Base-by-base conservation (phyloP, 1,140 invertebrate species). In the Euschistus heros region DNA sequence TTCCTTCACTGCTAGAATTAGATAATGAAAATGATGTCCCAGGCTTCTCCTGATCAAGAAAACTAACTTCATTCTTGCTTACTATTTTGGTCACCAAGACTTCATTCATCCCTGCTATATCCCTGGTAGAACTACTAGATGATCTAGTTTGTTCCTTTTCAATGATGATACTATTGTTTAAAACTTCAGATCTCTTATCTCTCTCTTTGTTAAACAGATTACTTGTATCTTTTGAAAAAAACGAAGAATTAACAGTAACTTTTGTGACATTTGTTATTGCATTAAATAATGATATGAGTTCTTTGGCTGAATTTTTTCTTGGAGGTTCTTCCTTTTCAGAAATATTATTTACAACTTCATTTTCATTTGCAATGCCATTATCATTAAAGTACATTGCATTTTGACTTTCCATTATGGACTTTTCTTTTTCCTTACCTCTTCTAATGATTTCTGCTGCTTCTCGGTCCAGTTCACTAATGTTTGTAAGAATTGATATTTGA, bases 381-480 rank as follows among this genome's bases (percentile, higher is more conserved):
- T 72, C 69, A n/a, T 73, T 50, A 55, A 74, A 70, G 72, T 73
- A 72, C 65, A 71, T 46, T 67, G 76, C 61, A 73, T 73, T 66
- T 71, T 77, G 46, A 70, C 68, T 62, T 72, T 63, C 74, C 71
- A 73, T 24, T 70, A 74, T 18, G 70, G 74, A 65, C 73, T 71
- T 33, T 71, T 74, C 71, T 33, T 72, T 74, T 20, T 75, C 78
- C 65, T 80, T 77, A 67, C 81, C 79, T 69, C 80, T 77, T 64
- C 83, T 80, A 30, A 90, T 81, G 65, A 90, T 88, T 72, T 86
- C 84, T 0, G 82, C 80, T 1, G 88, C 87, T 76, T 90, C 86
- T 70, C 84, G 80, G 73, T 91, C 88, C 24, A 90, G 75, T 71
- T 89, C 86, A 72, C 87, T 89, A 67, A 90, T 89, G 72, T 86